Conservation (phyloP, 2,797 vertebrate species). For the Myotis findleyi region DNA sequence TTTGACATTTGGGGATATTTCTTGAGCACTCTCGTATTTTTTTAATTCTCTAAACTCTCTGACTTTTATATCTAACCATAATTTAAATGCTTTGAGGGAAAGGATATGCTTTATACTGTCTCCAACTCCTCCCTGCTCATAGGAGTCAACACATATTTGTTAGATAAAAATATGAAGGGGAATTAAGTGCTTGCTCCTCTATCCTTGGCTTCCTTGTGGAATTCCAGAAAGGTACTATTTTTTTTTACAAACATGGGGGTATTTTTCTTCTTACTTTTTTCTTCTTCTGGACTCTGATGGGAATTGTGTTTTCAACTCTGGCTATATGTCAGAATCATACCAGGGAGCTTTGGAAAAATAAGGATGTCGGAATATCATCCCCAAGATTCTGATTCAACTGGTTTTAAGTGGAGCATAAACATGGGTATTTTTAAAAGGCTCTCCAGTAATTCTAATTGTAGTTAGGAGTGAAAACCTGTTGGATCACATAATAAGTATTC, state of each 20-base stretch:
- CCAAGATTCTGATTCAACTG: conserved; percentile 4
- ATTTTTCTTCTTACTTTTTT: neutral
- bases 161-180: conserved; percentile 26
- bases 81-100: conserved; percentile 1
- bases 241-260: neutral
- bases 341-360: neutral
- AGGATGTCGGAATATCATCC: neutral
- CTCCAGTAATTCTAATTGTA: neutral
- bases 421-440: neutral
- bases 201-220: neutral
- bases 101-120: neutral
- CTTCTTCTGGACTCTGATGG: neutral
- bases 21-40: neutral
- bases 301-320: conserved; percentile 26
- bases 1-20: conserved; percentile 14
- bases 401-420: neutral
- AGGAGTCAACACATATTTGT: conserved; percentile 14
- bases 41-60: neutral
- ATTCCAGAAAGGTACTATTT: conserved; percentile 22
- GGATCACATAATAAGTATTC: neutral
- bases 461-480: neutral
- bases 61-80: conserved; percentile 24
- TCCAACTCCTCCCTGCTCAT: neutral
- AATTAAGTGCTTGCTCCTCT: neutral
- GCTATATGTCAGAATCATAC: neutral